Base-by-base conservation (phyloP, 2,888 invertebrate genomes). In the Drosophila mimetica region DNA sequence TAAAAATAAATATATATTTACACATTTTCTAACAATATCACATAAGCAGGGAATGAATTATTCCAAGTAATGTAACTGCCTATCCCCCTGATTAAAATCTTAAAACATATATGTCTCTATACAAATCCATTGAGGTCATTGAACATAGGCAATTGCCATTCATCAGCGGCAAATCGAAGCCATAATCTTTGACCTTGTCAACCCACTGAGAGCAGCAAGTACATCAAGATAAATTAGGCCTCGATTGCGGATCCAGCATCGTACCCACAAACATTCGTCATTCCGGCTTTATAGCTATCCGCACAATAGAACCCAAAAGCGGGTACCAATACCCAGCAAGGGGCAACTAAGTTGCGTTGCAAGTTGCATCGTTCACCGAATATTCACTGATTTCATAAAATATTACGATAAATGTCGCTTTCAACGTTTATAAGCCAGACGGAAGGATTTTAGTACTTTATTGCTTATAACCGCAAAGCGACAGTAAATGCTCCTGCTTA, bases 401-500 rank as follows among this genome's bases (percentile, higher is more conserved):
- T 87, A 85, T 86, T 79, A 81, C 86, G 73, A 80, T 83, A 87
- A 85, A 83, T 85, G 81, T 75, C 76, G 75, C 74, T 79, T 74
- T 79, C 69, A 82, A 71, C 84, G 73, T 85, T 78, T 80, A 77
- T 80, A 75, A 71, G 69, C 75, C 36, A 16, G 54, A 59, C 18
- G 32, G 74, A 73, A 25, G 32, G 74, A 73, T 84, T 86, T 84
- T 79, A 79, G 87, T 86, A 87, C 87, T 86, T 86, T 87, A 87
- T 87, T 71, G 85, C 88, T 86, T 81, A 88, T 82, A 77, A 77
- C 87, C 73, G 79, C 86, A 89, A 60, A 89, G 81, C 86, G 89
- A 89, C 89, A 88, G 88, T 89, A 89, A 89, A 89, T 79, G 88
- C 89, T 74, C 73, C 85, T 85, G 74, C 82, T 82, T 76, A 70